Evolutionary conservation across 1,140 invertebrate species (phyloP), one percentile per base, ranked within the genome.

Genomic region (Panagrolaimus sp.): DNA sequence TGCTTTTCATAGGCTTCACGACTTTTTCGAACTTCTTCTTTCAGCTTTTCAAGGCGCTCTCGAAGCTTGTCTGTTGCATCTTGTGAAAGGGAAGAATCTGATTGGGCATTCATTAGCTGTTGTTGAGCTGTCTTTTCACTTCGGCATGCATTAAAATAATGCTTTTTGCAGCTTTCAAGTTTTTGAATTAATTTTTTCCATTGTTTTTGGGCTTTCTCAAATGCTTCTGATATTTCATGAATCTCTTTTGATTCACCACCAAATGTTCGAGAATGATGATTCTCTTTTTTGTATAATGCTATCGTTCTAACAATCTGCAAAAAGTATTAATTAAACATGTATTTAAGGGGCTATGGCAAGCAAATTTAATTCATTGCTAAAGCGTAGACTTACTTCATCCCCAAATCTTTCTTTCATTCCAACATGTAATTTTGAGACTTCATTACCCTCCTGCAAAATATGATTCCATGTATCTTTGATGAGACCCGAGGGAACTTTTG

Each of bases 201-300:
- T 51, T 74, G 79, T 25, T 72, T 69, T 69, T 81, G 81, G 16
- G 79, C 81, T 71, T 81, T 81, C 61, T 81, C 81, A 25, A 81
- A 81, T 44, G 77, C 73, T 13, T 81, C 79, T 8, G 83, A 82
- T 11, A 83, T 71, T 57, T 81, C 79, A 5, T 78, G 72, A 9
- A 75, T 70, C 67, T 81, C 81, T 68, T 78, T 80, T 9, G 70
- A 71, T 5, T 76, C 79, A n/a, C 51, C 27, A 25, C 51, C 82
- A 77, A 70, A 81, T 69, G 4, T 70, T 67, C 43, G 81, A 79
- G 9, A 67, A 66, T 83, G 81, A 16, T 83, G 81, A 47, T 80
- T 81, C 25, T 82, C 75, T 9, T 53, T 48, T 66, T 83, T 81
- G 9, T 74, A 81, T 11, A 74, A 46, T 9, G 71, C 68, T 16